Percentiles rank a stretch among this genome's conserved stretches.
These are phyloP conservation scores for Agonopterix subpropinquella DNA, from an alignment of 2,888 invertebrate genomes.

Conservation along the genomic window DNA sequence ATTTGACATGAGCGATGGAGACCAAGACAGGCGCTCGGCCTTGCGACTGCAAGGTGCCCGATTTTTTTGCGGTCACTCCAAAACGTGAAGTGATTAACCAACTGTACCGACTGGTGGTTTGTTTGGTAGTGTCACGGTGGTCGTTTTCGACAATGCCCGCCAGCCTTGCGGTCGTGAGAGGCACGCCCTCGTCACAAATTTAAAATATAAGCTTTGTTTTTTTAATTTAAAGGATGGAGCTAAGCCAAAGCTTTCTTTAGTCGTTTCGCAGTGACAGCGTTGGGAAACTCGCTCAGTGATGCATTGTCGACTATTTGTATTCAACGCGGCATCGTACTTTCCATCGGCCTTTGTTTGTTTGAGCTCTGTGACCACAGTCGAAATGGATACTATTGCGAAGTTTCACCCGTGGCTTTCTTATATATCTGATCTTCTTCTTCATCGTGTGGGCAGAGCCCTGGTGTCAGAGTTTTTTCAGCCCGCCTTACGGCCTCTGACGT, in stretches of 20 bases:
- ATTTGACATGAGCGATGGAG: slow-evolving; percentile 43
- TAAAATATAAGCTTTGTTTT: background rate
- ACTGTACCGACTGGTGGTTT: slow-evolving; percentile 23
- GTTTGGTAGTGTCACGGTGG: slow-evolving; percentile 36
- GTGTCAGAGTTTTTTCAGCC: no score
- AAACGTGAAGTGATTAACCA: slow-evolving; percentile 56
- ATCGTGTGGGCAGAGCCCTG: no score
- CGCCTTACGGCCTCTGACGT: no score
- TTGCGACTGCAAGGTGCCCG: slow-evolving; percentile 55
- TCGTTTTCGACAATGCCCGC: slow-evolving; percentile 28
- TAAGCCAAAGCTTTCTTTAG: slow-evolving; percentile 45
- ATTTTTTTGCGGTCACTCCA: slow-evolving; percentile 61
- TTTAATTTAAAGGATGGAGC: background rate
- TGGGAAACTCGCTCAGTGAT: slow-evolving; percentile 56
- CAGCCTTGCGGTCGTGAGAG: slow-evolving; percentile 32
- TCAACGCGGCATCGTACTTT: slow-evolving; percentile 56
- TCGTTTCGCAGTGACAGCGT: slow-evolving; percentile 42
- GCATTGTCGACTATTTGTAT: slow-evolving; percentile 68
- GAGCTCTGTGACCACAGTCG: slow-evolving; percentile 19
- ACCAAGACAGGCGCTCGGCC: slow-evolving; percentile 49
- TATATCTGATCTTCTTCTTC: background rate
- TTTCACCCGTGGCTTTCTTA: slow-evolving; percentile 1
- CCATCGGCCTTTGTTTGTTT: slow-evolving; percentile 58
- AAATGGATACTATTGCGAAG: slow-evolving; percentile 30
- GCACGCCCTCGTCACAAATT: slow-evolving; percentile 12